phyloP scores from a whole-genome alignment of 2,797 vertebrate species.

The Poecilia velifera region DNA sequence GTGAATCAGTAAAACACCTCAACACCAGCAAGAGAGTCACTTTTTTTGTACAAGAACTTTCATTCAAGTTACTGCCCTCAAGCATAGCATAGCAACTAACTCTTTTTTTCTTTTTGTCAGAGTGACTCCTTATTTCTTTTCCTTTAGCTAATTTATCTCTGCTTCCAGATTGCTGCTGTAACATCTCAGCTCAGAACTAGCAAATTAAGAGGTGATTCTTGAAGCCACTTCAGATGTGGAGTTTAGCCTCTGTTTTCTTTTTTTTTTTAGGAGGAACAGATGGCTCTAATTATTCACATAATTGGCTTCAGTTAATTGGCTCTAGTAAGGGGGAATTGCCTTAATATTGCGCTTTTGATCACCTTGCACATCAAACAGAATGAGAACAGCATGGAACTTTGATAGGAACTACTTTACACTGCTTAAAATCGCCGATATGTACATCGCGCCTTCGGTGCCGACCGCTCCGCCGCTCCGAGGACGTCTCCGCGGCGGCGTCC shows the following conservation, averaged over 20 bases:
- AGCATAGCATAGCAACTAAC: background rate
- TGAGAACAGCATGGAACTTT: constrained; percentile 5
- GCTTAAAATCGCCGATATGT: background rate
- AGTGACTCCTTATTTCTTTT: background rate
- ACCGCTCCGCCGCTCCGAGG: background rate
- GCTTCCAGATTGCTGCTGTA: background rate
- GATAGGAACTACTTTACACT: background rate
- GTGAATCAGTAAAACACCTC: constrained; percentile 17
- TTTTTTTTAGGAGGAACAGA: constrained; percentile 32
- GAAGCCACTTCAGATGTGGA: background rate
- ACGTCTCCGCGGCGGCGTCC: too few species aligned
- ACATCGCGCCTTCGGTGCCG: background rate
- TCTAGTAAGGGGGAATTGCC: constrained; percentile 19
- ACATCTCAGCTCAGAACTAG: constrained; percentile 5
- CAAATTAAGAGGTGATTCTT: constrained; percentile 1
- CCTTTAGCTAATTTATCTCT: constrained; percentile 13
- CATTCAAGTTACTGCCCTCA: background rate
- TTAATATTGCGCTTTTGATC: constrained; percentile 39
- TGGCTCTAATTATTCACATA: constrained; percentile 42
- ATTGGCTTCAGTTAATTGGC: constrained; percentile 43
- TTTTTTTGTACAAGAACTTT: background rate
- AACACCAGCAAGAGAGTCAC: background rate
- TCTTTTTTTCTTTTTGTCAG: background rate
- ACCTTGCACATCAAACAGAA: constrained; percentile 21
- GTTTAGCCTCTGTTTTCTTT: constrained; percentile 3